Base-by-base conservation (phyloP, 2,797 vertebrate species). In the Peromyscus aztecus region DNA sequence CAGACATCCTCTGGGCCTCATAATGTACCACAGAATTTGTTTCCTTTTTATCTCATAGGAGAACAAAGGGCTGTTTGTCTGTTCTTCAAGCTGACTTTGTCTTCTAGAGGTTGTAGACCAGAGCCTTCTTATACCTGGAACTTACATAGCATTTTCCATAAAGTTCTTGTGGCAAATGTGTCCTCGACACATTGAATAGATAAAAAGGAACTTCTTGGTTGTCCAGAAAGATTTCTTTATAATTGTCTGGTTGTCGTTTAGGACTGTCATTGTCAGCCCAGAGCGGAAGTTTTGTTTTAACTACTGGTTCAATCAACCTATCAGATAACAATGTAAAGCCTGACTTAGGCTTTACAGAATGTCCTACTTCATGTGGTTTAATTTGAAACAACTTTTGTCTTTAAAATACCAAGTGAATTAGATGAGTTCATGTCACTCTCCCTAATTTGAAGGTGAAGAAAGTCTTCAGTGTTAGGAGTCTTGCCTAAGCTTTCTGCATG, bases 321-420 rank as follows among this genome's bases (percentile, higher is more conserved):
- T 77, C 75, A 8, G 75, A 77, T 86, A 81, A 81, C n/a, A 90
- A 14, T 90, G 9, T 31, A 11, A 83, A n/a, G 0, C 4, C 9
- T 73, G 49, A 55, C 67, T 93, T 88, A 9, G 76, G 65, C 19
- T 92, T 90, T n/a, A 86, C 2, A 71, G 34, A n/a, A 80, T 67
- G 11, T 55, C 31, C 34, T 46, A 40, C 37, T 16, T 94, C 37
- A 34, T 4, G 9, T 57, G 61, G 61, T 88, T 93, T 92, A 57
- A 34, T 52, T 78, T 43, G 77, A 96, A 80, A 85, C 16, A 52
- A 16, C 4, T 75, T 90, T 93, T 59, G 21, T 78, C 73, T 96
- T 93, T 29, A 34, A 88, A 91, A 90, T 31, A 95, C 46, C n/a
- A 46, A 78, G 11, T 49, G 29, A 94, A 49, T 89, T 65, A 29